Evolutionary conservation across 2,888 invertebrate species (phyloP), one percentile per base, ranked within the genome.

Genomic region (Perithous albicinctus): DNA sequence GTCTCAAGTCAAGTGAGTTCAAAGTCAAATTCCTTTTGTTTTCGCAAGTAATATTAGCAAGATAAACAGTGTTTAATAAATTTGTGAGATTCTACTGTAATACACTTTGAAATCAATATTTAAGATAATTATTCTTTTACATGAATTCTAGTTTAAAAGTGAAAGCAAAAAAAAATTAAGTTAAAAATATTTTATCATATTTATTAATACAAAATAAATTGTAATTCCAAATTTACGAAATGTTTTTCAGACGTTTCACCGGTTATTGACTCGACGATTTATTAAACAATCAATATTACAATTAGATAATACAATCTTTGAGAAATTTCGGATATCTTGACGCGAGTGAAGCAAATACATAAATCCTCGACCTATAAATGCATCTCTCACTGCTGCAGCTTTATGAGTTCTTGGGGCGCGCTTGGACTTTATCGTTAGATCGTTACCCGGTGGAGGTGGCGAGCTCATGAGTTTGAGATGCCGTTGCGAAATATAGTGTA

Each of bases 291-390:
- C 15, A 15, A 35, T 59, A 18, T 59, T 59, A 35, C 1, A 35
- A 35, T 32, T 38, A 4, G 10, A 15, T 20, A 35, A 32, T 35
- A 15, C 35, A 38, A 32, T 59, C 35, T 59, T 23, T 59, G 18
- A 18, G 35, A 59, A 41, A 20, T 63, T 63, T 63, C 4, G 35
- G 15, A 41, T 63, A 20, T 46, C 32, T 32, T 29, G 12, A 12
- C 35, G 26, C 23, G 56, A 54, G 41, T 56, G 38, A 70, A 20
- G 63, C 63, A 63, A 63, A 66, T 54, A 75, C 20, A 66, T 66
- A 66, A 75, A 75, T 75, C 64, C 51, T 12, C 64, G 74, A 75
- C 41, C 74, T 56, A 75, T 66, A 66, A 64, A 75, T 66, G 54
- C 74, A 59, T 59, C 72, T 59, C 56, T 46, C 72, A 46, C 8